Evolutionary conservation across 2,888 invertebrate genomes (phyloP).

Genomic region (Plebejus melissa): DNA sequence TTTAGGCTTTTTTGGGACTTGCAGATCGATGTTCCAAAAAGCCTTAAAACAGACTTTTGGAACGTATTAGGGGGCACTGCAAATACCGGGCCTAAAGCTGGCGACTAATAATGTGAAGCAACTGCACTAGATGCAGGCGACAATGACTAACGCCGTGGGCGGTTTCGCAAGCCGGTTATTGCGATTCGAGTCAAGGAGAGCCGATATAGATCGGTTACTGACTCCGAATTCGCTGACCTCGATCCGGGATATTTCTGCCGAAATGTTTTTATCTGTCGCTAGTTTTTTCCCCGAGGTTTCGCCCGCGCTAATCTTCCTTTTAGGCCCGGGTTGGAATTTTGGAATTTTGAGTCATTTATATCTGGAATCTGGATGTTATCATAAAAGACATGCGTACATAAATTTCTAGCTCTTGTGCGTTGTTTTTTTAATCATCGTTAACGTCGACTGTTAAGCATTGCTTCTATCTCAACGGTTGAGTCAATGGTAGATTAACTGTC

Average conservation of each 20-base stretch:
- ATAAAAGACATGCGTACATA: no score
- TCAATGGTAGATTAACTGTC: no score
- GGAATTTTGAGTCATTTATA: no score
- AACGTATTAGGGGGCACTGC: constrained; percentile 4
- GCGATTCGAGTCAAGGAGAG: constrained; percentile 69
- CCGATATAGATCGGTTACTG: constrained; percentile 50
- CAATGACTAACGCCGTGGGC: constrained; percentile 67
- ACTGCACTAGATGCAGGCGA: constrained; percentile 56
- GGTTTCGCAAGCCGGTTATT: constrained; percentile 64
- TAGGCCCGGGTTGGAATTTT: no score
- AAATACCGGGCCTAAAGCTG: constrained; percentile 17
- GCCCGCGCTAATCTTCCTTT: no score
- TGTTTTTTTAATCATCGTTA: no score
- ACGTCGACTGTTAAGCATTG: no score
- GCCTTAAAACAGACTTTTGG: not conserved
- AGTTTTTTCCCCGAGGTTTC: no score
- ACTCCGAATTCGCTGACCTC: constrained; percentile 52
- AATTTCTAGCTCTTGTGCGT: no score
- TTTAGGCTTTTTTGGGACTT: not conserved
- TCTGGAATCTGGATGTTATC: no score
- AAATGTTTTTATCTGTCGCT: constrained; percentile 8
- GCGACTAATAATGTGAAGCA: constrained; percentile 38
- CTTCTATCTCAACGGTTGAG: no score
- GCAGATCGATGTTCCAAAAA: not conserved
- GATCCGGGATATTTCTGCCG: constrained; percentile 39